These are phyloP conservation scores for Onychomys leucogaster DNA, from an alignment of 2,797 vertebrate genomes.

Conservation along the genomic window DNA sequence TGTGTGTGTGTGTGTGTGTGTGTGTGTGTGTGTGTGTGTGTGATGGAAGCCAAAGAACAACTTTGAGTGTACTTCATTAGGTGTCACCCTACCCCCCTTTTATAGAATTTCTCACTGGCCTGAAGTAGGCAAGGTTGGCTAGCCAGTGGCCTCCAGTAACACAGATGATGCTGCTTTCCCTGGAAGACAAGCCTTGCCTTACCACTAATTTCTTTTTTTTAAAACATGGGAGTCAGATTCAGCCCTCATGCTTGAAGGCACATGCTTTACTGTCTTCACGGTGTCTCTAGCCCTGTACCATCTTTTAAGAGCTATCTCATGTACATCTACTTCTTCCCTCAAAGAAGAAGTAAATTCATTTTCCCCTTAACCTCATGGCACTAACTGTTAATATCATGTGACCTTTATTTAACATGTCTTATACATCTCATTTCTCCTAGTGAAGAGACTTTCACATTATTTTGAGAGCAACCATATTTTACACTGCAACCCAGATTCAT, in stretches of 20 bases:
- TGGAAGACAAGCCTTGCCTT: neutral
- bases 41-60: neutral
- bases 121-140: neutral
- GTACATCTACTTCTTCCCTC: neutral
- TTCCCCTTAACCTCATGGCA: slow-evolving; percentile 5
- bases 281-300: neutral
- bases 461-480: neutral
- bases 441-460: neutral
- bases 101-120: neutral
- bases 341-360: neutral
- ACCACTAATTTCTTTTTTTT: neutral
- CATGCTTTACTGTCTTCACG: neutral
- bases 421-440: neutral
- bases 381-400: neutral
- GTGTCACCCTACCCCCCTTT: neutral
- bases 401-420: neutral
- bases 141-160: neutral
- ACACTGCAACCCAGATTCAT: neutral
- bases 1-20: neutral
- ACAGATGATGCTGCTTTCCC: neutral
- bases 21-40: neutral
- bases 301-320: neutral
- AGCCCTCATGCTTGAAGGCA: neutral
- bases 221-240: neutral
- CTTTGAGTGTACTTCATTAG: neutral